Evolutionary conservation across 2,113 vertebrate genomes (phyloP).

Genomic region (Zosterops borbonicus): DNA sequence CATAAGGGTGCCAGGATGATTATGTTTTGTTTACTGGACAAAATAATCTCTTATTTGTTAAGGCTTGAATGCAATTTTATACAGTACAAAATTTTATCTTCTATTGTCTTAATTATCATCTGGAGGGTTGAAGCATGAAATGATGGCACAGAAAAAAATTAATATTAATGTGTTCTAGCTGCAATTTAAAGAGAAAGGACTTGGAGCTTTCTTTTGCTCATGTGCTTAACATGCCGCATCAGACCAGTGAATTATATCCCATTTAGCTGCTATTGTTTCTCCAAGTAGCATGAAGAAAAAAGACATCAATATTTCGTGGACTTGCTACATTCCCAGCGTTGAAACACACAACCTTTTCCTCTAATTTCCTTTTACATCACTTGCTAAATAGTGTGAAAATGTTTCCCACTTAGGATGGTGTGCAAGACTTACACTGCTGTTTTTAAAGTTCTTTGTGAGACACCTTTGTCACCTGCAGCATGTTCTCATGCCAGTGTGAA

Average conservation of each 20-base stretch:
- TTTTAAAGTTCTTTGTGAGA: not conserved
- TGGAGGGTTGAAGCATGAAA: slow-evolving; percentile 30
- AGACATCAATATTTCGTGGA: not conserved
- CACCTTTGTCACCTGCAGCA: not conserved
- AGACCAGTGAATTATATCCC: not conserved
- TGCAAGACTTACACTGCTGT: not conserved
- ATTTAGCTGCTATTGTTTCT: not conserved
- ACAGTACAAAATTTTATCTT: slow-evolving; percentile 41
- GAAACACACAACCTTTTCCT: not conserved
- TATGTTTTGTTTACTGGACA: slow-evolving; percentile 62
- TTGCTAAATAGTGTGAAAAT: slow-evolving; percentile 3
- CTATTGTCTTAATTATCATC: slow-evolving; percentile 48
- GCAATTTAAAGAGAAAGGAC: slow-evolving; percentile 26
- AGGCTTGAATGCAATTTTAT: slow-evolving; percentile 20
- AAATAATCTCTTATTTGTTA: slow-evolving; percentile 66
- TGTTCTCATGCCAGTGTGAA: not conserved
- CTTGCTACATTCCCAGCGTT: not conserved
- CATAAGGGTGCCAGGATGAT: slow-evolving; percentile 37
- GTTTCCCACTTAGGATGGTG: not conserved
- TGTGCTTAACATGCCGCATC: not conserved
- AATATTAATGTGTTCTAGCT: not conserved
- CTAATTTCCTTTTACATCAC: not conserved
- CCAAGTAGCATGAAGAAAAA: not conserved
- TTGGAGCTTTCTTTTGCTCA: slow-evolving; percentile 6
- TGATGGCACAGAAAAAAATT: not conserved